Evolutionary conservation across 2,113 vertebrate species (phyloP).

Genomic region (Pituophis catenifer): DNA sequence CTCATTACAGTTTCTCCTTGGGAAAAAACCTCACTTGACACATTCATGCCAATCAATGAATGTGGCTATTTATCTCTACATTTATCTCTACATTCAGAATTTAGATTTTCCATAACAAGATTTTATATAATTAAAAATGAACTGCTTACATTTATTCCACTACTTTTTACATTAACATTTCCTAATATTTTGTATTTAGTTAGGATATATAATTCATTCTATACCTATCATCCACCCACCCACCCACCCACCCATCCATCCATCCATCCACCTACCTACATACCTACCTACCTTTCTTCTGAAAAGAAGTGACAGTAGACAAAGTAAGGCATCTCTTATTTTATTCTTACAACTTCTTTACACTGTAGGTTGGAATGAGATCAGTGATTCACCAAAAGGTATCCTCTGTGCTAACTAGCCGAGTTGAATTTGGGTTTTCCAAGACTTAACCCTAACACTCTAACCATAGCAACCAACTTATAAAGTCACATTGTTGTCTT

Average conservation of each 20-base stretch:
- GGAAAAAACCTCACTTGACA: background rate
- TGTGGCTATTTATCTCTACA: background rate
- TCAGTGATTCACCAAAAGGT: background rate
- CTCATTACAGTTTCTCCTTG: background rate
- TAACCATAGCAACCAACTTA: background rate
- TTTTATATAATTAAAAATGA: background rate
- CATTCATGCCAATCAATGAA: background rate
- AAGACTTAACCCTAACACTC: background rate
- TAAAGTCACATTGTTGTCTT: background rate
- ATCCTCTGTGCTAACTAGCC: background rate
- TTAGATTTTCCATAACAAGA: background rate
- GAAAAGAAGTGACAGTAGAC: background rate
- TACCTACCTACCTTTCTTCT: background rate
- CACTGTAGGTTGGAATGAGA: background rate
- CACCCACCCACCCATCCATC: too few species aligned
- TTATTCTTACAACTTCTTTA: background rate
- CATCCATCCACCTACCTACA: too few species aligned
- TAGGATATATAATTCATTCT: background rate
- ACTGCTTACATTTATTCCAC: background rate
- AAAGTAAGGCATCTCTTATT: background rate
- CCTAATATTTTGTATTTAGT: background rate
- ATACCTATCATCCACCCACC: background rate
- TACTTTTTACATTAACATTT: background rate
- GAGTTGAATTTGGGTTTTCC: background rate
- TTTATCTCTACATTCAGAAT: background rate